Evolutionary conservation across 2,113 vertebrate genomes (phyloP), one percentile per base, ranked within the genome.

Genomic region (Prinia subflava): DNA sequence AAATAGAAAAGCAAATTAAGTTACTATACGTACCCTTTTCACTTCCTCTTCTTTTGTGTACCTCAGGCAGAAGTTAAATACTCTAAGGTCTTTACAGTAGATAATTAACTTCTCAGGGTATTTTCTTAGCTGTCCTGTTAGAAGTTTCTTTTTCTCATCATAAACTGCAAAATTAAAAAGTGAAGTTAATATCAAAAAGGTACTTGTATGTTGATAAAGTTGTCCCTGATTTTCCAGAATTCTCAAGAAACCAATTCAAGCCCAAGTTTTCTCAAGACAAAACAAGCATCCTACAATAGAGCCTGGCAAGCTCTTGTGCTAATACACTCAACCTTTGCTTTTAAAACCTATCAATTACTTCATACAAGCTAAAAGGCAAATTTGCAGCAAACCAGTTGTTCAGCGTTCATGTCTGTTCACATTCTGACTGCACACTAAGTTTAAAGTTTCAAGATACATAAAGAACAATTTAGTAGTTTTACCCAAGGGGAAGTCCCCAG

Each of bases 31-130:
- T 98, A 99, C 99, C 98, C 98, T 98, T 97, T 98, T 99, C 79
- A 98, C 98, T 95, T 99, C 98, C 95, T 99, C 98, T 96, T 99
- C 98, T 94, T 99, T 98, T 62, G 98, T 98, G 93, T 97, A 99
- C 90, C 98, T 97, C 94, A 99, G 94, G 63, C 98, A 98, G 94
- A 99, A 99, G 74, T 98, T 96, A 97, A 99, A 98, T 39, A 99
- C 98, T 47, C 98, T 98, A 65, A 99, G 98, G 84, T 99, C 98
- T 98, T 98, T 99, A 92, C 98, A 99, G 90, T 98, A 98, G 90
- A 99, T 98, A 78, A 99, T 98, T 56, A 99, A 97, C 42, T 97
- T 99, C 42, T 99, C 98, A 1, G 98, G 98, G 49, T 98, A 98
- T 95, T 98, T 99, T 96, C 97, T 98, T 70, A 98, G 88, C 76